Evolutionary conservation across 2,888 invertebrate genomes (phyloP).

Genomic region (Troglohyphantes excavatus): DNA sequence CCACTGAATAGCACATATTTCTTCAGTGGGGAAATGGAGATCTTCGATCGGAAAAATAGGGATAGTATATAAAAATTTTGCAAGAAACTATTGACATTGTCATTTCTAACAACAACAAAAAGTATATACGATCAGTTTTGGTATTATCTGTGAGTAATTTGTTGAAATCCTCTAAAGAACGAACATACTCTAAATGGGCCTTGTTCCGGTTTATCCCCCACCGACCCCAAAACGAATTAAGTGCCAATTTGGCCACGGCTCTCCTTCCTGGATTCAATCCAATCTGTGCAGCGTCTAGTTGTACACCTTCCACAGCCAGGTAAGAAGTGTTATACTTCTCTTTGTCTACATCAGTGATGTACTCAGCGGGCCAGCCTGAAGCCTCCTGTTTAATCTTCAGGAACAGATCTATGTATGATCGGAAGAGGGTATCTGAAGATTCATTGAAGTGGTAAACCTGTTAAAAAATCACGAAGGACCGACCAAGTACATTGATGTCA

Average conservation of each 20-base stretch:
- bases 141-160: background rate
- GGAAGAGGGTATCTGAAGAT: too few relatives aligned
- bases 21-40: background rate
- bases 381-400: too few relatives aligned
- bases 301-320: background rate
- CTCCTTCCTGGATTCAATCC: constrained; percentile 79
- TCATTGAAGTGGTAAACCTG: too few relatives aligned
- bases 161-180: background rate
- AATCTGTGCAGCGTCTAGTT: constrained; percentile 72
- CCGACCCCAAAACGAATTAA: constrained; percentile 80
- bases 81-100: too few relatives aligned
- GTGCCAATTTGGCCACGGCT: constrained; percentile 77
- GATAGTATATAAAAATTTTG: background rate
- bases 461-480: too few relatives aligned
- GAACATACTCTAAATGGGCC: background rate
- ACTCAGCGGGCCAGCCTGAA: constrained; percentile 79
- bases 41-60: constrained; percentile 12
- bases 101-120: background rate
- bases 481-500: too few relatives aligned
- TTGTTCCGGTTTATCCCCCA: constrained; percentile 20
- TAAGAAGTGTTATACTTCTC: constrained; percentile 76
- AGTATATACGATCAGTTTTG: background rate
- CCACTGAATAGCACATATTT: constrained; percentile 7
- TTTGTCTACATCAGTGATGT: constrained; percentile 79
- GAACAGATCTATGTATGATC: too few relatives aligned